Conservation (phyloP, 2,113 vertebrate species). For the Cebus imitator region DNA sequence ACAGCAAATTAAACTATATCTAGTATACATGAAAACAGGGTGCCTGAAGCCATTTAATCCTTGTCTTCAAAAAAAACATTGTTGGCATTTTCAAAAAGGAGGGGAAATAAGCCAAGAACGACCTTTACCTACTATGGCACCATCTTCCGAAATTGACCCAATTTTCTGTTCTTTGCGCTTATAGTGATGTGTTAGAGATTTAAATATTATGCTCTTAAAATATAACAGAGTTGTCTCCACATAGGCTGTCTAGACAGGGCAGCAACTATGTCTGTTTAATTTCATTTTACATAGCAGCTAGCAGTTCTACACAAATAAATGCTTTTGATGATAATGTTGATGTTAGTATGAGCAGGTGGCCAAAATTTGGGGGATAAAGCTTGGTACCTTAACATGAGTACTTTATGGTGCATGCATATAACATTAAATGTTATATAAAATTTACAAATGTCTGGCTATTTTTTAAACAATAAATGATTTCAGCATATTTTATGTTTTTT, state of each 20-base stretch:
- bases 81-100: slow-evolving; percentile 5
- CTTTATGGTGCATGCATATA: slow-evolving; percentile 22
- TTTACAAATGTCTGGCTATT: slow-evolving; percentile 65
- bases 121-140: neutral
- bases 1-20: neutral
- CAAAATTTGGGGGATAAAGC: slow-evolving; percentile 50
- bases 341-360: slow-evolving; percentile 71
- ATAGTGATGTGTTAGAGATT: slow-evolving; percentile 55
- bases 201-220: slow-evolving; percentile 70
- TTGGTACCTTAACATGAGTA: slow-evolving; percentile 45
- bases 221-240: slow-evolving; percentile 71
- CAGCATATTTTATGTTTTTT: slow-evolving; percentile 66
- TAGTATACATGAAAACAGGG: neutral
- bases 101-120: neutral
- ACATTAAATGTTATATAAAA: slow-evolving; percentile 63
- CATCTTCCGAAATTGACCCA: neutral
- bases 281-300: slow-evolving; percentile 67
- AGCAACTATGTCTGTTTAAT: slow-evolving; percentile 71
- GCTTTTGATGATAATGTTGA: slow-evolving; percentile 70
- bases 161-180: slow-evolving; percentile 52
- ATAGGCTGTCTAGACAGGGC: slow-evolving; percentile 77
- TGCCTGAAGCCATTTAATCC: neutral
- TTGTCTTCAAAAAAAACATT: neutral
- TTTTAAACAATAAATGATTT: slow-evolving; percentile 73
- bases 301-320: slow-evolving; percentile 73